phyloP scores from a whole-genome alignment of 2,797 vertebrate genomes.

The Alectoris magna region DNA sequence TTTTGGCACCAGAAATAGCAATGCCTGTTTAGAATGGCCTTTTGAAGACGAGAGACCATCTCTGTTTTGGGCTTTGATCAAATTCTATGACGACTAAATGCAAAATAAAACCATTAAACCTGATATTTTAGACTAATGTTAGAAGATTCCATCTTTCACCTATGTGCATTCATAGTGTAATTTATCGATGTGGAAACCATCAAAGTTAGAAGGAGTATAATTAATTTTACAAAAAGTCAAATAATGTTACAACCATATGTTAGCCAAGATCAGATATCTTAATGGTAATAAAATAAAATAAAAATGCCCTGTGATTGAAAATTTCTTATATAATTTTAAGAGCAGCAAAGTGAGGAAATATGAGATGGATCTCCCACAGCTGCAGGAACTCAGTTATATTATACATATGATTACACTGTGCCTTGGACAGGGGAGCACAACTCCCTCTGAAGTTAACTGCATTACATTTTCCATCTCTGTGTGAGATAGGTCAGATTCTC shows the following conservation, averaged over 20 bases:
- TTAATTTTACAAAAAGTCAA: slow-evolving; percentile 2
- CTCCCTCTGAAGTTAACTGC: background rate
- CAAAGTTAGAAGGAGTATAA: background rate
- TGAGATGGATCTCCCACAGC: background rate
- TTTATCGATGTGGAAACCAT: background rate
- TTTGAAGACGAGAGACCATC: background rate
- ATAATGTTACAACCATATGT: background rate
- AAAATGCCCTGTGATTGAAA: background rate
- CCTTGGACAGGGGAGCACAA: slow-evolving; percentile 4
- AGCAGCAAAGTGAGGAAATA: background rate
- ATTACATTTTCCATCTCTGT: background rate
- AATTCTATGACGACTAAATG: background rate
- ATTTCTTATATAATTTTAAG: slow-evolving; percentile 6
- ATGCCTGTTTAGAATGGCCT: background rate
- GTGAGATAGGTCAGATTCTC: background rate
- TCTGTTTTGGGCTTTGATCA: background rate
- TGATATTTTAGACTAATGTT: background rate
- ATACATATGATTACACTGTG: background rate
- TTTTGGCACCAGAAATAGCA: background rate
- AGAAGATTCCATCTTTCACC: background rate
- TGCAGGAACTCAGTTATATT: slow-evolving; percentile 37
- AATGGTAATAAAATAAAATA: background rate
- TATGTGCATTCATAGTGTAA: background rate
- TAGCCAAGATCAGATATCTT: background rate
- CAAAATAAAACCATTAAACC: background rate